Conservation (phyloP, 2,113 vertebrate species). For the Apodemus speciosus region DNA sequence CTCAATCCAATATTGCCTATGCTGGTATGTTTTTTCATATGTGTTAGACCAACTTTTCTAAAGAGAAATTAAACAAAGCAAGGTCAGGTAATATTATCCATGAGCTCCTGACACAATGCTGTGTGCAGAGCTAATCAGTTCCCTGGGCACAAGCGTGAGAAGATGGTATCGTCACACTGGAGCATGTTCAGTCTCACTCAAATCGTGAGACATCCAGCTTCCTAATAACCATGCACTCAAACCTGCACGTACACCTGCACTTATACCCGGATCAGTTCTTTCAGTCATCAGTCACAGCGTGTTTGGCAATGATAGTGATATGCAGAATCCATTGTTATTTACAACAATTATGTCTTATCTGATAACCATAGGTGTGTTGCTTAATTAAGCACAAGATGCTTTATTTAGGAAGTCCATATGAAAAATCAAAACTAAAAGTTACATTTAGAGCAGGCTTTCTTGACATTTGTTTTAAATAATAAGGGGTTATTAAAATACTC, state of each 20-base stretch:
- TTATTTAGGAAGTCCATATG: not conserved
- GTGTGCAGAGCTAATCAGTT: not conserved
- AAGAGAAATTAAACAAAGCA: not conserved
- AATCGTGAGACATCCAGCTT: not conserved
- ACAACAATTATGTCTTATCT: not conserved
- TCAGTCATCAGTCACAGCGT: not conserved
- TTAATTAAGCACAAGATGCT: slow-evolving; percentile 38
- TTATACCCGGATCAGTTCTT: not conserved
- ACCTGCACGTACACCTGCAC: not conserved
- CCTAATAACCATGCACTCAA: not conserved
- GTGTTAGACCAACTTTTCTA: slow-evolving; percentile 16
- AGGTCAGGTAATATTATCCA: not conserved
- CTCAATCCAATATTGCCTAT: not conserved
- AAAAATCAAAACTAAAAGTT: slow-evolving; percentile 34
- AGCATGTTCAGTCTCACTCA: not conserved
- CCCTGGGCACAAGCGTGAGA: not conserved
- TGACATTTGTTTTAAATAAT: not conserved
- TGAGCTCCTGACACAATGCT: not conserved
- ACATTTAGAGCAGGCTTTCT: not conserved
- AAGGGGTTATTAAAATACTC: not conserved
- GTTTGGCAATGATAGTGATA: not conserved
- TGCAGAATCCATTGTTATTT: not conserved
- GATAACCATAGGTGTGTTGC: not conserved
- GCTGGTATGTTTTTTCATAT: slow-evolving; percentile 8
- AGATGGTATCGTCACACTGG: not conserved